Conservation (phyloP, 2,888 invertebrate species). For the Anoplius nigerrimus region DNA sequence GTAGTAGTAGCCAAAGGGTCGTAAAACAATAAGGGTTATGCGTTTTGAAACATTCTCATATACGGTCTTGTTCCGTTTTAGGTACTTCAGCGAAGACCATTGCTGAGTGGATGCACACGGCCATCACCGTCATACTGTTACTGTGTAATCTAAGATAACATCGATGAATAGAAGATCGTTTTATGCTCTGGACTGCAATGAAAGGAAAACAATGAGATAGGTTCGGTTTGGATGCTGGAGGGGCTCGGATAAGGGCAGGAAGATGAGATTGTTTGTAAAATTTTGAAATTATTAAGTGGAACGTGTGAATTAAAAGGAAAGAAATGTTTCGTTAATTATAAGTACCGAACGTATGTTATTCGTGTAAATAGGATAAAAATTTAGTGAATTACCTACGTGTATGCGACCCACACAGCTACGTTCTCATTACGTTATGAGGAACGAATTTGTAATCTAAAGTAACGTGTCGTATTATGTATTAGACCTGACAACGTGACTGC, state of each 20-base stretch:
- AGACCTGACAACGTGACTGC: constrained; percentile 53
- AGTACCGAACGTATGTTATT: constrained; percentile 70
- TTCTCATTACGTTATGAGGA: constrained; percentile 29
- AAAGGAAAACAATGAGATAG: constrained; percentile 2
- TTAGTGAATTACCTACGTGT: constrained; percentile 63
- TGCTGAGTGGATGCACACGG: constrained; percentile 62
- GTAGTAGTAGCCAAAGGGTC: too few relatives aligned
- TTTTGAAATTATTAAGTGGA: constrained; percentile 59
- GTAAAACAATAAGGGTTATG: too few relatives aligned
- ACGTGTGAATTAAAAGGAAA: constrained; percentile 35
- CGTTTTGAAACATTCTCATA: not conserved
- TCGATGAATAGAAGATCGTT: constrained; percentile 59
- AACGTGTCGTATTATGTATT: constrained; percentile 64
- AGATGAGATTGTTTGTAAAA: constrained; percentile 62
- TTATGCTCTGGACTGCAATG: constrained; percentile 58
- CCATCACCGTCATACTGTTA: constrained; percentile 56
- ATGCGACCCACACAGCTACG: constrained; percentile 31
- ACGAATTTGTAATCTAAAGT: constrained; percentile 59
- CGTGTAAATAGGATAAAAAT: constrained; percentile 73
- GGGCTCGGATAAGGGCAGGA: constrained; percentile 30
- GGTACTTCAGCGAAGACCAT: constrained; percentile 60
- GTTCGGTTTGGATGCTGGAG: too few relatives aligned
- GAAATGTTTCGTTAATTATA: constrained; percentile 62
- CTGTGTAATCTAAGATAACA: constrained; percentile 71
- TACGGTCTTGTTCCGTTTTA: constrained; percentile 45